Evolutionary conservation across 2,888 invertebrate species (phyloP), one percentile per base, ranked within the genome.

Genomic region (Cheiracanthium punctorium): DNA sequence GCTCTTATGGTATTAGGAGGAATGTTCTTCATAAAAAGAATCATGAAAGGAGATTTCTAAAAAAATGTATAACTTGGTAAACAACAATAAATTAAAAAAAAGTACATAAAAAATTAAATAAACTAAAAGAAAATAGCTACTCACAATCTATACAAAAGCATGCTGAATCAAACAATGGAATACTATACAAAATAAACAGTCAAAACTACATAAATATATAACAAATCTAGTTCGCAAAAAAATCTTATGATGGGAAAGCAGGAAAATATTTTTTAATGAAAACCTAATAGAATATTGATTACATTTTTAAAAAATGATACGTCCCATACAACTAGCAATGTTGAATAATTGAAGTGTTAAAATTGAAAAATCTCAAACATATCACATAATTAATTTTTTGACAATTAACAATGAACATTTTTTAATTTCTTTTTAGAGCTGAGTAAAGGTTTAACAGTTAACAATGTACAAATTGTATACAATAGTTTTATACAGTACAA

Each of bases 391-490:
- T 20, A 5, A 37, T 12, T 48, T 48, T 48, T 17, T 48, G 2
- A 48, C 14, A 17, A 48, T 48, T 48, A 5, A 48, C 17, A 48
- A 48, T 17, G 17, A 48, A 48, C 48, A 48, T 17, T 58, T 24
- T 37, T 7, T 37, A 37, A 10, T 4, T 37, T 37, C 37, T 37
- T 58, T 48, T 48, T 24, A 58, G 4, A 24, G n/a, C 12, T 24
- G 58, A 58, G 58, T 24, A 58, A 72, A 80, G 48, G 69, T 80
- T 41, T 65, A 70, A 80, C 71, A 80, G 29, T 80, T 32, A 65
- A 77, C 52, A 77, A 79, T 79, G 20, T 79, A 80, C 80, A 72
- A 30, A 72, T 41, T 67, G 67, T 67, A 37, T 71, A 71, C 70
- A 71, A 37, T 12, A 41, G 12, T 43, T 80, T 73, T 80, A 65